A percentile compares a stretch with the other conserved stretches of the same genome.
phyloP scores from a whole-genome alignment of 64 coral and sea anemone genomes.

The Montipora foliosa region DNA sequence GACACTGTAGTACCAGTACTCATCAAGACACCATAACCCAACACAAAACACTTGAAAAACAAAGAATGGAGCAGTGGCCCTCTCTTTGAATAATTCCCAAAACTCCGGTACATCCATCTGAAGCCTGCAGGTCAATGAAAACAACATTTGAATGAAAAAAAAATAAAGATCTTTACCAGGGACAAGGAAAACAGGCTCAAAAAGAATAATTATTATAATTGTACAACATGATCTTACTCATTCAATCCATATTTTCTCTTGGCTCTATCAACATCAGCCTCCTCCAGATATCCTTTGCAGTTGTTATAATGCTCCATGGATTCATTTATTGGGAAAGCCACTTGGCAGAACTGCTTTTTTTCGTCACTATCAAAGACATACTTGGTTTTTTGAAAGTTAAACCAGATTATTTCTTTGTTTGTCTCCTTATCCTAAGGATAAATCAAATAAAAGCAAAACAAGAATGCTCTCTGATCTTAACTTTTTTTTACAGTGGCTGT shows the following conservation, averaged over 20 bases:
- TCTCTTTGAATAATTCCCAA: constrained; percentile 91
- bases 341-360: constrained; percentile 89
- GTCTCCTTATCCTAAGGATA: constrained; percentile 81
- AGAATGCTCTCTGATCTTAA: no score
- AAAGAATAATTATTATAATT: neutral
- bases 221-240: constrained; percentile 67
- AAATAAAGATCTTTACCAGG: no score
- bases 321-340: constrained; percentile 93
- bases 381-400: constrained; percentile 98
- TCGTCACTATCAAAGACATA: constrained; percentile 99
- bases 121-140: constrained; percentile 50
- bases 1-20: constrained; percentile 99
- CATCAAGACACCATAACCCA: constrained; percentile 98
- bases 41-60: constrained; percentile 99
- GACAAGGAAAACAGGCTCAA: no score
- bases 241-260: constrained; percentile 90
- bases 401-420: constrained; percentile 89
- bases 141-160: no score
- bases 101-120: constrained; percentile 98
- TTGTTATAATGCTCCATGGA: constrained; percentile 80
- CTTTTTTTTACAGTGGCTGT: no score
- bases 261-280: constrained; percentile 65
- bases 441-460: neutral
- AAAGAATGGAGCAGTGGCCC: constrained; percentile 98
- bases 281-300: constrained; percentile 92